Percentiles rank a stretch among this genome's conserved stretches.
Conservation (phyloP, 1,140 invertebrate genomes). For the Pinna nobilis region DNA sequence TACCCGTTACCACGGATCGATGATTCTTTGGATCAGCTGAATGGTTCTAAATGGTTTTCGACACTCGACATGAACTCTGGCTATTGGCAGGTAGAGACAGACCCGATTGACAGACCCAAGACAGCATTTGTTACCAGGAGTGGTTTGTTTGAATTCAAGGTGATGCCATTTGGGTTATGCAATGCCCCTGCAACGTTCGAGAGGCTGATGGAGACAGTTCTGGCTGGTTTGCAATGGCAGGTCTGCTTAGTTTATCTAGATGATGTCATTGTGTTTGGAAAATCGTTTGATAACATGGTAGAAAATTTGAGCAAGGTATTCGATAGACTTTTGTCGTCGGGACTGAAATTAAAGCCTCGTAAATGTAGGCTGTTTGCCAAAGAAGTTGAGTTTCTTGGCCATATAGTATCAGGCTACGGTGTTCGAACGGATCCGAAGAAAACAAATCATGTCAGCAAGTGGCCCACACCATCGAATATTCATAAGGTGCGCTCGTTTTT, state of each 20-base stretch:
- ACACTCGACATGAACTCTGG: no score
- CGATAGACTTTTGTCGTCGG: slow-evolving; percentile 33
- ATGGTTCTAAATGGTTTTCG: slow-evolving; percentile 3
- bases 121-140: slow-evolving; percentile 52
- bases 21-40: slow-evolving; percentile 17
- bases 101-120: slow-evolving; percentile 13
- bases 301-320: slow-evolving; percentile 56
- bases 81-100: no score
- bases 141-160: slow-evolving; percentile 3
- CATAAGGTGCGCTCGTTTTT: slow-evolving; percentile 63
- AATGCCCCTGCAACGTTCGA: slow-evolving; percentile 36
- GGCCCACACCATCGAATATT: slow-evolving; percentile 56
- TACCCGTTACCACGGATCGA: slow-evolving; percentile 38
- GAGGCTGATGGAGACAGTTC: slow-evolving; percentile 30
- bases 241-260: slow-evolving; percentile 8
- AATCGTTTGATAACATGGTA: slow-evolving; percentile 33
- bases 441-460: slow-evolving; percentile 56
- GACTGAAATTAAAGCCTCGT: slow-evolving; percentile 53
- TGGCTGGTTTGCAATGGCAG: slow-evolving; percentile 2
- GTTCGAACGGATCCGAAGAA: slow-evolving; percentile 62
- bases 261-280: slow-evolving; percentile 11
- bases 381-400: slow-evolving; percentile 59
- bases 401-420: slow-evolving; percentile 55
- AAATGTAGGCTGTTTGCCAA: slow-evolving; percentile 55
- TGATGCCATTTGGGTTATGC: slow-evolving; percentile 10